Conservation (phyloP, 2,113 vertebrate genomes). For the Sialia sialis region DNA sequence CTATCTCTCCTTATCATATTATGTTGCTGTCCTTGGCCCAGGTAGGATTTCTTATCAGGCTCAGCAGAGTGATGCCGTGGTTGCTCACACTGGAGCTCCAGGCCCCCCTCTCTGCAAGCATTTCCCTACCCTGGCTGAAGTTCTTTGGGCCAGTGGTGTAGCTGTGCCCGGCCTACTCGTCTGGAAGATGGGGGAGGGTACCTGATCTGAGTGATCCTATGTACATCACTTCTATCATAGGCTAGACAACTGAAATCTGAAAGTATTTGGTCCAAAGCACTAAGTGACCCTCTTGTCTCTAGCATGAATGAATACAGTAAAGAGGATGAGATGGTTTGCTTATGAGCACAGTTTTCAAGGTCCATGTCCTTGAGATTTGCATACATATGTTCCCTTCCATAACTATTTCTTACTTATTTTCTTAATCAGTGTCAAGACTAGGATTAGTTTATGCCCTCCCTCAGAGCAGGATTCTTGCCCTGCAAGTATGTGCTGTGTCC, state of each 20-base stretch:
- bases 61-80: background rate
- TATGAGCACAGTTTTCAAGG: background rate
- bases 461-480: background rate
- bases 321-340: background rate
- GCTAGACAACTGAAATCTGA: background rate
- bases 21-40: background rate
- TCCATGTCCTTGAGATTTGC: background rate
- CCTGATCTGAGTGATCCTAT: background rate
- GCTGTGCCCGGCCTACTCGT: background rate
- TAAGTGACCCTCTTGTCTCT: background rate
- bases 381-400: background rate
- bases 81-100: background rate
- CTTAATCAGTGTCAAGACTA: background rate
- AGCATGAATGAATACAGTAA: background rate
- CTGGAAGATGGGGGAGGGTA: background rate
- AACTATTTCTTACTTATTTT: background rate
- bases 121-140: background rate
- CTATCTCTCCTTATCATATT: background rate
- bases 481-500: background rate
- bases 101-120: background rate
- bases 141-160: fast-evolving
- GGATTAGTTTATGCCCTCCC: background rate
- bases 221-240: background rate
- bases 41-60: background rate
- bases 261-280: background rate